Evolutionary conservation across 2,888 invertebrate genomes (phyloP), one percentile per base, ranked within the genome.

Genomic region (Therioaphis trifolii): DNA sequence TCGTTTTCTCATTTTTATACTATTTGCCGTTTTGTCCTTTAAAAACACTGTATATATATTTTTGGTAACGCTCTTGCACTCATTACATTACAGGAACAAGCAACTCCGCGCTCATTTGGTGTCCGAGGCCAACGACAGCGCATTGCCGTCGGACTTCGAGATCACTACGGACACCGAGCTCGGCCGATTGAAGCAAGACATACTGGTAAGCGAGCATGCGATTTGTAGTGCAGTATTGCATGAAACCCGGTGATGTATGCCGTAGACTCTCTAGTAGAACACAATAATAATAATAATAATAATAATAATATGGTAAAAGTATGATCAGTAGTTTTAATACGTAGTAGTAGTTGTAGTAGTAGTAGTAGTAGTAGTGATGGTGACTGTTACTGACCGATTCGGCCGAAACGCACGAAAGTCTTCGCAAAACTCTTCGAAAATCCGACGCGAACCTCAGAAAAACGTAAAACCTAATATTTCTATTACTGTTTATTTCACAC

Each of bases 31-130:
- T n/a, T 7, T 52, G 9, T n/a, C 7, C 35, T 35, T 35, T 35
- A 7, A 7, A 35, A 35, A 35, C 35, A 7, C 35, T 35, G 35
- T 35, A n/a, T n/a, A n/a, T n/a, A n/a, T n/a, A n/a, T 55, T 55
- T 3, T 21, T 52, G n/a, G 21, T 35, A 7, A 35, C 35, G 35
- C 35, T 5, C 21, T 12, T 46, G 9, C 24, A 66, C 18, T 80
- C 84, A 66, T 61, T 77, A n/a, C n/a, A 76, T 85, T 84, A 27
- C 89, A 93, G 93, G 88, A 94, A 94, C 88, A 93, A 93, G 87
- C 94, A 94, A 88, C 90, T 94, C 85, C 91, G 93, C 84, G 93
- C 93, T 40, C 94, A 94, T 88, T 89, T 94, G 86, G 92, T 93
- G 87, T 91, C 93, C 3, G 94, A 94, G 86, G 92, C 92, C 84